Evolutionary conservation across 2,113 vertebrate genomes (phyloP).

Genomic region (Ploceus nigricollis): DNA sequence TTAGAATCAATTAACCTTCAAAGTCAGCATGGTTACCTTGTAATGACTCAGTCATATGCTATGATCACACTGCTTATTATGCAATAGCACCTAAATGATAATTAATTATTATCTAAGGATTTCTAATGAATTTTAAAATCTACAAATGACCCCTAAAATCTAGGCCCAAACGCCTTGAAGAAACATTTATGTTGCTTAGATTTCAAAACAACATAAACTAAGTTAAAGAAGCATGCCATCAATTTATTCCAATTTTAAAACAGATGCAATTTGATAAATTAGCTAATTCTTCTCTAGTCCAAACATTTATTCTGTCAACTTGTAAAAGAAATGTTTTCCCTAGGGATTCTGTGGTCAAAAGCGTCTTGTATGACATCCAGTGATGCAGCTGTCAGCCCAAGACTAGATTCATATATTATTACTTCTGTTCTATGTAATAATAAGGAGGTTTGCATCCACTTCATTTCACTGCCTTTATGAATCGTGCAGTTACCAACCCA

Average conservation of each 20-base stretch:
- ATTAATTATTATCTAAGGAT: conserved; percentile 22
- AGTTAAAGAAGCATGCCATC: background rate
- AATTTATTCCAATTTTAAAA: background rate
- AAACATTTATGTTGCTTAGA: background rate
- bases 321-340: background rate
- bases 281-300: background rate
- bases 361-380: background rate
- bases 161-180: background rate
- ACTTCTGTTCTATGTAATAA: background rate
- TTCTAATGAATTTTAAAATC: background rate
- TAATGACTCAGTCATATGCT: background rate
- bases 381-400: background rate
- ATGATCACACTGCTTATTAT: background rate
- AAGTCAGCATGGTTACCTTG: background rate
- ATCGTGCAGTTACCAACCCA: background rate
- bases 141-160: background rate
- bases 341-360: background rate
- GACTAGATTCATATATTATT: background rate
- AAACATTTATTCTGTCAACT: background rate
- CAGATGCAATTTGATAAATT: background rate
- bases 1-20: conserved; percentile 37
- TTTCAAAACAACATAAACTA: background rate
- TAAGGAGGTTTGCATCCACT: background rate
- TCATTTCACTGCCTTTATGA: background rate
- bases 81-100: background rate